phyloP scores from a whole-genome alignment of 2,888 invertebrate genomes.

The Tiphia femorata region DNA sequence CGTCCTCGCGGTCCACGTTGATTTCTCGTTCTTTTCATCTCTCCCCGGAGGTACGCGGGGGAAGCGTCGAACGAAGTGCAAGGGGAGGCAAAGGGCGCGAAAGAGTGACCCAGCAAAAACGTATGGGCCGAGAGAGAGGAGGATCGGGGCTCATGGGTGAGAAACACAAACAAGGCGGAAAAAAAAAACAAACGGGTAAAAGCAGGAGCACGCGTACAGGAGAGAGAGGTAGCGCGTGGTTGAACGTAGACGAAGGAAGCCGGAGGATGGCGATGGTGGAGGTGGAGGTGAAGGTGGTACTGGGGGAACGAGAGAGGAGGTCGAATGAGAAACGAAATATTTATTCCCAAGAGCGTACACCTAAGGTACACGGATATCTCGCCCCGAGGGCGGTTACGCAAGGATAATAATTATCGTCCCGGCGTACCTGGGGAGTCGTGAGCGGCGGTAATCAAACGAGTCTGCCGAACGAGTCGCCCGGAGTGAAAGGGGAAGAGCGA shows the following conservation, averaged over 20 bases:
- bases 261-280: too few species aligned
- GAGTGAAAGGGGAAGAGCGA: constrained; percentile 22
- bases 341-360: constrained; percentile 34
- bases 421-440: constrained; percentile 44
- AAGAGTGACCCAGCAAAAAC: too few species aligned
- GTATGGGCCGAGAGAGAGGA: constrained; percentile 4
- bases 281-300: neutral
- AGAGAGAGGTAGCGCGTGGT: too few species aligned
- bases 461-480: constrained; percentile 46
- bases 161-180: constrained; percentile 2
- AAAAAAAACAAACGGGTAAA: neutral
- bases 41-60: too few species aligned
- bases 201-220: neutral
- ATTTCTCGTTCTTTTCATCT: too few species aligned
- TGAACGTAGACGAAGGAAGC: too few species aligned
- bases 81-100: too few species aligned
- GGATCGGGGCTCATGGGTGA: too few species aligned
- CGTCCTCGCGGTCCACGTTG: too few species aligned
- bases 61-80: too few species aligned
- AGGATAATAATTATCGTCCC: constrained; percentile 54
- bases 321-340: constrained; percentile 19
- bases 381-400: constrained; percentile 49
- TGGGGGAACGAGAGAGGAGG: neutral
- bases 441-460: constrained; percentile 54
- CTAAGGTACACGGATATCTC: constrained; percentile 42